Base-by-base conservation (phyloP, 2,888 invertebrate species). In the Aricia artaxerxes region DNA sequence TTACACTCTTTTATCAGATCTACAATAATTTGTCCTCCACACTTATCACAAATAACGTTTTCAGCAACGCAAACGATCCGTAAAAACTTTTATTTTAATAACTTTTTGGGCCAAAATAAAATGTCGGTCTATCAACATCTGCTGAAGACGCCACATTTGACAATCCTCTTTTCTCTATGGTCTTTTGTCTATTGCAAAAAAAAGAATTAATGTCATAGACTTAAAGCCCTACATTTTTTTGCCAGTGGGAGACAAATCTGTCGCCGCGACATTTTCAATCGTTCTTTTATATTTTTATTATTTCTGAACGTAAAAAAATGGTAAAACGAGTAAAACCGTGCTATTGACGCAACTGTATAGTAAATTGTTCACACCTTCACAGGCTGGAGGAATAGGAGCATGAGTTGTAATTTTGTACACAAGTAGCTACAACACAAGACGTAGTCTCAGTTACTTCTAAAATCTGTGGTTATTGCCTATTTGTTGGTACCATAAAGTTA, bases 121-220 rank as follows among this genome's bases (percentile, higher is more conserved):
- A 92, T 91, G 91, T 92, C 89, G 91, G 87, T 89, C 92, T 91
- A 92, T 91, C 92, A 94, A 92, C 86, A 89, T 90, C 89, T 90
- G 88, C 86, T 80, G 83, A 88, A 86, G 93, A 93, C 92, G 92
- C 92, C 89, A 91, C 89, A 88, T 81, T 86, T 76, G 76, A 76
- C 76, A 69, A 4, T 35, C 35, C 35, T 69, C 69, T 38, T 38
- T 35, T 35, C 13, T 69, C 69, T 38, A 69, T 69, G 35, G 69
- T 69, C 16, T 69, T 4, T 6, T 69, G 35, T 69, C 35, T 69
- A 35, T 69, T 31, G 13, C 4, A 38, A 64, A 69, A 69, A 35
- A 69, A 69, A 38, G 44, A 2, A 9, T 2, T 44, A 9, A 49
- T 31, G 64, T 64, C 3, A 73, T 16, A 73, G 73, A 73, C 40